Evolutionary conservation across 1,140 invertebrate genomes (phyloP).

Genomic region (Oryctes rhinoceros): DNA sequence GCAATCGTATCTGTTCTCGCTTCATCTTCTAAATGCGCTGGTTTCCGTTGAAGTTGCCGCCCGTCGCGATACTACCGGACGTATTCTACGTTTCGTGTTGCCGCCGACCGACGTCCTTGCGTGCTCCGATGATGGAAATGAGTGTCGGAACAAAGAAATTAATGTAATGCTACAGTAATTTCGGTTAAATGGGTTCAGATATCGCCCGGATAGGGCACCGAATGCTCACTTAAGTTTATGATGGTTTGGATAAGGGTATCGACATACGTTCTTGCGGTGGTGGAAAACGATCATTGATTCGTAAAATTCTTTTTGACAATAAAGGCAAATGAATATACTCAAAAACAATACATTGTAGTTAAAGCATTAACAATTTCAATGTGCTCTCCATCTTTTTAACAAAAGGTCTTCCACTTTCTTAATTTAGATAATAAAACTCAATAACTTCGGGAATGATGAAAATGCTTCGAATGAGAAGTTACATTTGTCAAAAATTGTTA

Average conservation of each 20-base stretch:
- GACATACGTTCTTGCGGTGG: not conserved
- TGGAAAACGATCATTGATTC: no score
- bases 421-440: no score
- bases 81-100: not conserved
- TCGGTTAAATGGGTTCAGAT: not conserved
- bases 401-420: no score
- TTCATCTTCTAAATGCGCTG: not conserved
- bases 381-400: no score
- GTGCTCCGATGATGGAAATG: not conserved
- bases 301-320: no score
- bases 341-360: no score
- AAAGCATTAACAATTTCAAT: no score
- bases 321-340: no score
- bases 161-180: not conserved
- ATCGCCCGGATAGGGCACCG: not conserved
- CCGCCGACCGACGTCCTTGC: constrained; percentile 6
- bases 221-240: not conserved
- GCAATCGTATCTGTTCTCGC: not conserved
- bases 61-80: not conserved
- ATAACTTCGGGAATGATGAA: no score
- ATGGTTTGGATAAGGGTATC: not conserved
- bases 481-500: no score
- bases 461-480: no score
- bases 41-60: no score
- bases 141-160: not conserved